A percentile compares a stretch with the other conserved stretches of the same genome.
Evolutionary conservation across 2,113 vertebrate genomes (phyloP).

Genomic region (Varanus salvator): DNA sequence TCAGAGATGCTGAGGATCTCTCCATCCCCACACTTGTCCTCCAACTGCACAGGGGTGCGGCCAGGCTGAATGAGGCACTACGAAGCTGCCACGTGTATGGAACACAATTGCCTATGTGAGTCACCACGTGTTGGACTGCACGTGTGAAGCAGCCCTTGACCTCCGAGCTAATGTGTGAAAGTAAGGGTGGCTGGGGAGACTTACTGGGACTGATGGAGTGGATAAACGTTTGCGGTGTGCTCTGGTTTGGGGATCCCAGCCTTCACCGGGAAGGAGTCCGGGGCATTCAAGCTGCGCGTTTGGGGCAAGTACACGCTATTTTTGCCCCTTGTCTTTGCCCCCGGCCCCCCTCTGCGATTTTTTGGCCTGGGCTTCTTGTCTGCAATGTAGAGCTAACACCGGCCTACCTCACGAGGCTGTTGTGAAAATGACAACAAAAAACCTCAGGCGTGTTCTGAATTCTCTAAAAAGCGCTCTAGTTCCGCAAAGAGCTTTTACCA

Average conservation of each 20-base stretch:
- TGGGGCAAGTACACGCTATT: too few species aligned
- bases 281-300: neutral
- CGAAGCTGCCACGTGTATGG: neutral
- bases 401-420: neutral
- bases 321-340: too few species aligned
- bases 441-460: too few species aligned
- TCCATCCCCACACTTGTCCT: too few species aligned
- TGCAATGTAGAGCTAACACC: neutral
- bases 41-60: too few species aligned
- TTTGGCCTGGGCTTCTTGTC: neutral
- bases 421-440: neutral
- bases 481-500: neutral
- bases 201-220: neutral
- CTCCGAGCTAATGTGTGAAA: neutral
- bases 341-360: neutral
- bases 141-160: neutral
- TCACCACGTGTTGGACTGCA: neutral
- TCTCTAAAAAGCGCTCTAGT: neutral
- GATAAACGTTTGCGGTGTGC: neutral
- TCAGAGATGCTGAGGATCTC: too few species aligned
- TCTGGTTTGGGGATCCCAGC: neutral
- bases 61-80: too few species aligned
- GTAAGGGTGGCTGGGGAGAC: neutral
- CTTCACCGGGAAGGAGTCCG: neutral
- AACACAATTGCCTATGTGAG: neutral